Evolutionary conservation across 2,113 vertebrate species (phyloP), one percentile per base, ranked within the genome.

Genomic region (Acrocephalus kingi): DNA sequence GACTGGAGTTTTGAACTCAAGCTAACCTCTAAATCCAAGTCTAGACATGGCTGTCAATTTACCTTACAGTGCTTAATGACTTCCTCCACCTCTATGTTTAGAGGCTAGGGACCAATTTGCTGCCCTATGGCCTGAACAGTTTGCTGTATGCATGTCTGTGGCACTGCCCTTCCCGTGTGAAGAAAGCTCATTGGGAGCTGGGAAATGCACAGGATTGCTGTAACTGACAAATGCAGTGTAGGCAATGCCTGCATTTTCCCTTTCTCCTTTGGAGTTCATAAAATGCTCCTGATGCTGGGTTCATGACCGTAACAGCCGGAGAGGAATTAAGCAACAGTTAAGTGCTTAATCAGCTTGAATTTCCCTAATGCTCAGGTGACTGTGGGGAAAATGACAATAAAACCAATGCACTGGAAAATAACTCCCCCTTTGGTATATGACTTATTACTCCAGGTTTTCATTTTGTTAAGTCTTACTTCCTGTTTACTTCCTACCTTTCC

Each of bases 1-100:
- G 76, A 68, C 68, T 69, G 71, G 64, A 77, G 64, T 84, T 86
- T 30, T 96, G 96, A 97, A 96, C 93, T 94, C 52, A 25, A 78
- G 72, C 61, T 96, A 86, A 96, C 85, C 88, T 94, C 88, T 95
- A 96, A 96, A 96, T 95, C 95, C 90, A 64, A 84, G 94, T 96
- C 93, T 95, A 96, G 92, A 94, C 85, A 2, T 48, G 56, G 39
- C 87, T 93, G 69, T 86, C 90, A 88, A 0, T 88, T 88, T 67
- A 89, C 84, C 59, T 77, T 83, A 25, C 58, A 37, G 69, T 90
- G 75, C 87, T 90, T 96, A 88, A 94, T 88, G 48, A 92, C 83
- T 94, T 97, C 94, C 73, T 85, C 52, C 33, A 61, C 49, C 5
- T 66, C 61, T 84, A 1, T 28, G 4, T 67, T 85, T 56, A 31